Conservation (phyloP, 2,113 vertebrate species). For the Trogon surrucura region DNA sequence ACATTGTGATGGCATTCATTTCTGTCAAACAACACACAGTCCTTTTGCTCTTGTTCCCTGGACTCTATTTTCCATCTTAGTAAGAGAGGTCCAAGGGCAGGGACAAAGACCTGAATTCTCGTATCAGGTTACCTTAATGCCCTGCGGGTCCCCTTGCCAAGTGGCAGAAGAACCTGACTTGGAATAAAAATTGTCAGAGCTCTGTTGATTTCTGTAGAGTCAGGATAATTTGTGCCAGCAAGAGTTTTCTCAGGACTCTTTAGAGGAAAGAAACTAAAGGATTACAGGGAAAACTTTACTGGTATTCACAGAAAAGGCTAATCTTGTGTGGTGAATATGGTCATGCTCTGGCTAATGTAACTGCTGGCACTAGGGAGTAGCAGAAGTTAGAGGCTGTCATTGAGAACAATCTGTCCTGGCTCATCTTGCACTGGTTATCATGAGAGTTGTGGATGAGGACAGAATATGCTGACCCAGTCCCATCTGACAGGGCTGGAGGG, state of each 20-base stretch:
- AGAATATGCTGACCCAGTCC: not conserved
- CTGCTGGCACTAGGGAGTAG: not conserved
- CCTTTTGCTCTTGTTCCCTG: not conserved
- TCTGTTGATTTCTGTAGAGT: conserved; percentile 14
- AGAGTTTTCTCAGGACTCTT: conserved; percentile 6
- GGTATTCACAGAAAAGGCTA: conserved; percentile 27
- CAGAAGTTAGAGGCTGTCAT: not conserved
- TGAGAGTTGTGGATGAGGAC: not conserved
- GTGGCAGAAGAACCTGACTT: not conserved
- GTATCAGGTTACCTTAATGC: not conserved
- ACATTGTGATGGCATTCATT: not conserved
- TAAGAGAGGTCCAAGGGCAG: not conserved
- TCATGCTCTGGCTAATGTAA: conserved; percentile 37
- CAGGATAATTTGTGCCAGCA: not conserved
- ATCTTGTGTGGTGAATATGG: not conserved
- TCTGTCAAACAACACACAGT: accelerated
- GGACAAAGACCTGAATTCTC: not conserved
- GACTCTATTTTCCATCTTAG: not conserved
- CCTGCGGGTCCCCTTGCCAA: not conserved
- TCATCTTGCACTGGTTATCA: not conserved
- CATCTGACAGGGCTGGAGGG: not conserved
- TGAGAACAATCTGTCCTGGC: conserved; percentile 46
- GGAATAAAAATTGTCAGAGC: not conserved
- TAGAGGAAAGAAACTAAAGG: not conserved
- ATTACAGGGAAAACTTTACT: conserved; percentile 11